A percentile compares a stretch with the other conserved stretches of the same genome.
These are phyloP conservation scores for Sacculina carcini DNA, from an alignment of 2,888 invertebrate genomes.

Conservation along the genomic window DNA sequence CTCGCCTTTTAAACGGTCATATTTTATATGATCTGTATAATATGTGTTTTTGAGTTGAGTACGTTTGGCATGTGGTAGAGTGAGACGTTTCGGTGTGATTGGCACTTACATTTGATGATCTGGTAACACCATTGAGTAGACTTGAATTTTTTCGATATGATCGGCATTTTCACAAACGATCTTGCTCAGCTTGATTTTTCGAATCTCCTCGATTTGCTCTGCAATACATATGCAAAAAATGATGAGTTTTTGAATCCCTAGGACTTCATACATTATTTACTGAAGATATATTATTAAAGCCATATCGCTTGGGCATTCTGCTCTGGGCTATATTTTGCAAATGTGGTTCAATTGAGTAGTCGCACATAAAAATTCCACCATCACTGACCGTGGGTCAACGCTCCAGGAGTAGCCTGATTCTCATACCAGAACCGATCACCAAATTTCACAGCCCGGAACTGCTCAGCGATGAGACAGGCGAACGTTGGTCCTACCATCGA, in stretches of 20 bases:
- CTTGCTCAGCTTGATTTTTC: conserved; percentile 21
- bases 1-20: too few species aligned
- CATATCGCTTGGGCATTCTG: too few species aligned
- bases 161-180: conserved; percentile 24
- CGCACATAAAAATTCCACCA: background rate
- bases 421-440: conserved; percentile 91
- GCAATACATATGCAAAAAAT: conserved; percentile 9
- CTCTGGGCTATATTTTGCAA: too few species aligned
- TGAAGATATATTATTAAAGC: too few species aligned
- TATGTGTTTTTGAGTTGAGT: too few species aligned
- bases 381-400: conserved; percentile 34
- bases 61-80: too few species aligned
- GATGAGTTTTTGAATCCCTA: too few species aligned
- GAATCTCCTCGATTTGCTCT: conserved; percentile 23
- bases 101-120: conserved; percentile 21
- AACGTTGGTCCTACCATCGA: conserved; percentile 26
- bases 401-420: conserved; percentile 65
- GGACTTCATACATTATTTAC: too few species aligned
- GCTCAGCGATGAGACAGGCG: conserved; percentile 23
- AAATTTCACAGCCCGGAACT: conserved; percentile 28
- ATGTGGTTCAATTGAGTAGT: too few species aligned
- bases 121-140: conserved; percentile 22
- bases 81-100: background rate
- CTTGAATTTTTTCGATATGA: conserved; percentile 21
- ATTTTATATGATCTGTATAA: too few species aligned